These are phyloP conservation scores for Bufo gargarizans DNA, from an alignment of 2,113 vertebrate species.

Conservation along the genomic window DNA sequence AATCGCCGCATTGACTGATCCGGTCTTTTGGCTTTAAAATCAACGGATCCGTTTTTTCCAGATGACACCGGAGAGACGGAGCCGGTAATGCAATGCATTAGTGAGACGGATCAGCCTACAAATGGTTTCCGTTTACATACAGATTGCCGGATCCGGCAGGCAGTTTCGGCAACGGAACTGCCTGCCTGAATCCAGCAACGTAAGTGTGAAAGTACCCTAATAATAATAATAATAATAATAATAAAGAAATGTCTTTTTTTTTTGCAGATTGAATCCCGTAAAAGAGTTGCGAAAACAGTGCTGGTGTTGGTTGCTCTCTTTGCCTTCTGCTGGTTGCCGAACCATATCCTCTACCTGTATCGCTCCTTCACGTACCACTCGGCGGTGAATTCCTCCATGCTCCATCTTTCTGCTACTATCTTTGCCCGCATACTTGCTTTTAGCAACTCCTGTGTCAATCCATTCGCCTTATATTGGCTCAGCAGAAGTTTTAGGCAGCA, in stretches of 20 bases:
- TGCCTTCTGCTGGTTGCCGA: slow-evolving; percentile 81
- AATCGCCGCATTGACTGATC: no score
- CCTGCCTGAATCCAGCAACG: no score
- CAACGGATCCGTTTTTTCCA: no score
- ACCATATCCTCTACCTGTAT: slow-evolving; percentile 80
- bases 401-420: slow-evolving; percentile 73
- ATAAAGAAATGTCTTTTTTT: neutral
- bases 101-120: no score
- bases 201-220: no score
- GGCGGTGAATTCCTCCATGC: slow-evolving; percentile 69
- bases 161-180: no score
- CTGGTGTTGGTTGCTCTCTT: slow-evolving; percentile 79
- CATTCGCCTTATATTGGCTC: slow-evolving; percentile 81
- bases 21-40: no score
- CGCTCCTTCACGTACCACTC: slow-evolving; percentile 74
- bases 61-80: no score
- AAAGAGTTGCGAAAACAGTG: slow-evolving; percentile 80
- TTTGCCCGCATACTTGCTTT: slow-evolving; percentile 77
- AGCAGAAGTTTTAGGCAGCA: slow-evolving; percentile 79
- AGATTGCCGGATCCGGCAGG: no score
- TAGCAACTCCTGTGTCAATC: slow-evolving; percentile 81
- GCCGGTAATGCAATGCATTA: no score
- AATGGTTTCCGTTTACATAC: no score
- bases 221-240: neutral
- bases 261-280: slow-evolving; percentile 78